These are phyloP conservation scores for Haliclystus octoradiatus DNA, from an alignment of 30 jellyfish, hydroid and myxozoan species.

Conservation along the genomic window DNA sequence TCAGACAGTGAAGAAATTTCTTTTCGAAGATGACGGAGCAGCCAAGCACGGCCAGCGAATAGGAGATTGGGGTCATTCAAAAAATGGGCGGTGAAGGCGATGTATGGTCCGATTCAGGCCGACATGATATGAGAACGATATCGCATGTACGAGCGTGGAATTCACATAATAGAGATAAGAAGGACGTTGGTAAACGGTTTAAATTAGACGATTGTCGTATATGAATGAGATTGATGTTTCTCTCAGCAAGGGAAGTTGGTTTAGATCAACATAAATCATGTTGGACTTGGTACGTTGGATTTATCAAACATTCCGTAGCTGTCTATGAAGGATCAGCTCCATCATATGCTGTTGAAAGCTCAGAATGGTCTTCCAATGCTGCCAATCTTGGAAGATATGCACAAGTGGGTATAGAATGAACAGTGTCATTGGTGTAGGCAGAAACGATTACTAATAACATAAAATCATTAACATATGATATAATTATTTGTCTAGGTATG, in stretches of 20 bases:
- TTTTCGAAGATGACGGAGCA: slow-evolving; percentile 17
- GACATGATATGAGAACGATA: slow-evolving; percentile 2
- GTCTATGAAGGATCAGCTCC: slow-evolving; percentile 7
- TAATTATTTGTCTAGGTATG: too few relatives aligned
- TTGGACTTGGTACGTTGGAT: slow-evolving; percentile 1
- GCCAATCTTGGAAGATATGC: not conserved
- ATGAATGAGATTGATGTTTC: slow-evolving; percentile 21
- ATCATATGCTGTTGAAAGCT: not conserved
- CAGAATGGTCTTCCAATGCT: slow-evolving; percentile 8
- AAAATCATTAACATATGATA: too few relatives aligned
- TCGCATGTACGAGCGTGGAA: slow-evolving; percentile 23
- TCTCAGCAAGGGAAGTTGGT: slow-evolving; percentile 17
- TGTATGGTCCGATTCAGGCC: slow-evolving; percentile 15
- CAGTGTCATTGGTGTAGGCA: slow-evolving; percentile 4
- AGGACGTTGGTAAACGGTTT: slow-evolving; percentile 8
- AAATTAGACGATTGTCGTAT: slow-evolving; percentile 13
- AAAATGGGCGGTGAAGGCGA: slow-evolving; percentile 26
- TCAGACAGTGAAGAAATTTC: slow-evolving; percentile 8
- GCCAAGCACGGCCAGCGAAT: slow-evolving; percentile 17
- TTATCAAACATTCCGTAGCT: not conserved
- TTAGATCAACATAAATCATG: not conserved
- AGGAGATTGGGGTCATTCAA: slow-evolving; percentile 15
- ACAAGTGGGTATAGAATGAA: slow-evolving; percentile 2
- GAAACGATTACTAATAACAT: too few relatives aligned
- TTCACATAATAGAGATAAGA: not conserved